Evolutionary conservation across 2,113 vertebrate species (phyloP).

Genomic region (Balaenoptera acutorostrata): DNA sequence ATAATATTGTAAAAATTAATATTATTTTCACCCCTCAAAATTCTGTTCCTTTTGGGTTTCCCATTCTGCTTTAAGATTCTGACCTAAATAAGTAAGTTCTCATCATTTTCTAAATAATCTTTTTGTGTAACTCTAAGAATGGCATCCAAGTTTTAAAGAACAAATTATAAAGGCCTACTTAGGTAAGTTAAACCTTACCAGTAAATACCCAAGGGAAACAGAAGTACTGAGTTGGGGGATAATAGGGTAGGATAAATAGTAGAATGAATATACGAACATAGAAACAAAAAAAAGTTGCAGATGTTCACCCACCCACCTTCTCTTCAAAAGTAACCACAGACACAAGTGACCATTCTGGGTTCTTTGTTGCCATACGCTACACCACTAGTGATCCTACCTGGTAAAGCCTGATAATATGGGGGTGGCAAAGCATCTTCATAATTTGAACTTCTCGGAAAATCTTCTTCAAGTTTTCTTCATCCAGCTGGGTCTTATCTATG

Average conservation of each 20-base stretch:
- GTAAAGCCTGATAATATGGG: slow-evolving; percentile 97
- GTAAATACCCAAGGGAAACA: not conserved
- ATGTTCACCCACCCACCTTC: not conserved
- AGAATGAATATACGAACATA: not conserved
- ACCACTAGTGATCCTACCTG: slow-evolving; percentile 84
- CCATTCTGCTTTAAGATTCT: not conserved
- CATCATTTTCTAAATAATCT: not conserved
- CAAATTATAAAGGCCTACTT: not conserved
- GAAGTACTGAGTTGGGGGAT: not conserved
- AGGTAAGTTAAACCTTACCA: not conserved
- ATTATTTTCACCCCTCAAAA: not conserved
- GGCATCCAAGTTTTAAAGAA: not conserved
- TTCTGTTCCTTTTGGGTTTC: not conserved
- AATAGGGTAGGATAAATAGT: not conserved
- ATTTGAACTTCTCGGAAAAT: slow-evolving; percentile 99
- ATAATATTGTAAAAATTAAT: not conserved
- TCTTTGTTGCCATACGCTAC: fast-evolving
- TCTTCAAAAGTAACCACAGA: not conserved
- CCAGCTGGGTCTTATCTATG: slow-evolving; percentile 97
- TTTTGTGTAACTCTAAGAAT: not conserved
- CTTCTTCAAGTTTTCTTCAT: slow-evolving; percentile 99
- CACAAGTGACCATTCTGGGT: too few relatives aligned
- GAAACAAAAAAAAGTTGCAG: not conserved
- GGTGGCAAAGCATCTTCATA: slow-evolving; percentile 99
- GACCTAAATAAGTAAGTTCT: slow-evolving; percentile 11